phyloP scores from a whole-genome alignment of 2,113 vertebrate genomes.

The Uria aalge region DNA sequence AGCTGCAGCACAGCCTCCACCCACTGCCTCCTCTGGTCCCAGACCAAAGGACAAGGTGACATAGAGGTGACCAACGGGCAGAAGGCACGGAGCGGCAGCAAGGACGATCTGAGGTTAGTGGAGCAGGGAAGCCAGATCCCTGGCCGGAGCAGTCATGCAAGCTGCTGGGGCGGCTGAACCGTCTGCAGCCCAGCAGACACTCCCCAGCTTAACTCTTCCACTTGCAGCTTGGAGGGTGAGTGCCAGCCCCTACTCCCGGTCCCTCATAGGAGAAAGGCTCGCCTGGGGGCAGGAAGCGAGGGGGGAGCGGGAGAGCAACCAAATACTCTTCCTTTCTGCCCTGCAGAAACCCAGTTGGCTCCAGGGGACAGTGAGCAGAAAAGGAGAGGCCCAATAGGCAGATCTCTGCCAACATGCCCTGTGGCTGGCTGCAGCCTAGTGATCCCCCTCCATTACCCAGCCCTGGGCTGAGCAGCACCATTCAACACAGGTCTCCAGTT shows the following conservation, averaged over 20 bases:
- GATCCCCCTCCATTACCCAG: not conserved
- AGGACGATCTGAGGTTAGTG: not conserved
- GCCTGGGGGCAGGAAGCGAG: not conserved
- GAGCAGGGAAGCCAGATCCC: not conserved
- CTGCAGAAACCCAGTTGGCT: slow-evolving; percentile 10
- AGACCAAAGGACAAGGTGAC: slow-evolving; percentile 30
- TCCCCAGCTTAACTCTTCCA: not conserved
- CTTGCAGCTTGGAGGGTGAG: not conserved
- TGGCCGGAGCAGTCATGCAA: not conserved
- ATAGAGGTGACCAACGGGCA: not conserved
- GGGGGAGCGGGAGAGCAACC: not conserved
- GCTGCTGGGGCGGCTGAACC: not conserved
- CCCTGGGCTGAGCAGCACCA: not conserved
- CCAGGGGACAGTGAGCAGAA: not conserved
- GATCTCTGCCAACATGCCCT: not conserved
- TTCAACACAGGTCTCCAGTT: not conserved
- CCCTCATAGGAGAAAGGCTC: not conserved
- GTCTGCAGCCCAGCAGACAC: not conserved
- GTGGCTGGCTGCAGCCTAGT: not conserved
- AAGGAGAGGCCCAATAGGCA: not conserved
- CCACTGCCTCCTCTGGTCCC: not conserved
- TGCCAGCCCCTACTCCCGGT: not conserved
- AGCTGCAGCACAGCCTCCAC: not conserved
- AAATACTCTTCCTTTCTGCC: not conserved
- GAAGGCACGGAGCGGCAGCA: not conserved